Percentiles rank a stretch among this genome's conserved stretches.
phyloP scores from a whole-genome alignment of 1,140 invertebrate genomes.

The Caligus rogercresseyi region DNA sequence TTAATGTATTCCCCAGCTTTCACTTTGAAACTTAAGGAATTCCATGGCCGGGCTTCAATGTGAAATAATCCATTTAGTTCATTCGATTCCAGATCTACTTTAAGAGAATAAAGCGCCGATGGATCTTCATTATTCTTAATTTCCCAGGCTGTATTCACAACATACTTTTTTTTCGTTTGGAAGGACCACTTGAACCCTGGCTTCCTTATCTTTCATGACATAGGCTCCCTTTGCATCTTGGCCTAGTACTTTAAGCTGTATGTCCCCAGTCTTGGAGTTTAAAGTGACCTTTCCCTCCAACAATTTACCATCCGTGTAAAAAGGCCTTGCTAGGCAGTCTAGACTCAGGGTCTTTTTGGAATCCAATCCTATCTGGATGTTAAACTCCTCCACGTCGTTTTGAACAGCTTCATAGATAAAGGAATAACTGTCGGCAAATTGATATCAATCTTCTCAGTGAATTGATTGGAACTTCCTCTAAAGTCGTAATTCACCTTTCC shows the following conservation, averaged over 20 bases:
- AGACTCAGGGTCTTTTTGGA: neutral
- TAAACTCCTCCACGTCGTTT: neutral
- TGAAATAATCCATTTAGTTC: too few species aligned
- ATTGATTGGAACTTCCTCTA: too few species aligned
- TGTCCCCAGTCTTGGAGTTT: neutral
- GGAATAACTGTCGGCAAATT: too few species aligned
- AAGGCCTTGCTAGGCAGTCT: neutral
- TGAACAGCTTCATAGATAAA: neutral
- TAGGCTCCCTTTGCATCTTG: neutral
- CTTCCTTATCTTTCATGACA: neutral
- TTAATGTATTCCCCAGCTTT: neutral
- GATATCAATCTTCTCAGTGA: too few species aligned
- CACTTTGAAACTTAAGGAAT: neutral
- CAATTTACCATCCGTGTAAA: neutral
- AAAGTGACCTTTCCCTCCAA: neutral
- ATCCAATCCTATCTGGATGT: neutral
- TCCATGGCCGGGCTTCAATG: neutral
- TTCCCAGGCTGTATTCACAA: neutral
- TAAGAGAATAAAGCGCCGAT: too few species aligned
- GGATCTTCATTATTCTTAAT: too few species aligned
- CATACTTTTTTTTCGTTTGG: neutral
- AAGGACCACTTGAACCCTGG: neutral
- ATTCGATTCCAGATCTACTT: too few species aligned
- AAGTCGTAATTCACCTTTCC: too few species aligned
- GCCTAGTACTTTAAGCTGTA: neutral